Evolutionary conservation across 92 coral and sea anemone species (phyloP), one percentile per base, ranked within the genome.

Genomic region (Epizoanthus illoricatus): DNA sequence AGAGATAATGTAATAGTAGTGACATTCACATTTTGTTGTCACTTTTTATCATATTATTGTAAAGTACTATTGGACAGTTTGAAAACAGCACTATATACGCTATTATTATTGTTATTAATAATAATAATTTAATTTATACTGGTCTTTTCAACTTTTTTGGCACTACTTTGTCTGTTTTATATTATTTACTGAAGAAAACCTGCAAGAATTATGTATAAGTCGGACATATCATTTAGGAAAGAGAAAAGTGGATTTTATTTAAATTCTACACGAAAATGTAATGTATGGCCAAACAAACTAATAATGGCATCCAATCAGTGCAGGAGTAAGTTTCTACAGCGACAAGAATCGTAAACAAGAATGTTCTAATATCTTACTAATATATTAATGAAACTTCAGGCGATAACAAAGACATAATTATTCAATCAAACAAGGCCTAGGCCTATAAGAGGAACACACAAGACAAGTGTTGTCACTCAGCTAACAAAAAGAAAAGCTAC

Each of bases 311-410:
- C 3, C 56, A 11, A 52, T 74, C 19, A n/a, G 7, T 18, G 3
- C 67, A 18, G 58, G n/a, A n/a, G n/a, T 42, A 16, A 43, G 43
- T 78, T 78, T 76, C 81, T 76, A 76, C 81, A 76, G 82, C 55
- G 82, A 62, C 72, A 62, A 78, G 9, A 63, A 19, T 78, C 49
- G 49, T 20, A 64, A 63, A 20, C 61, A 63, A 78, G 71, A 78
- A 63, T 62, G 82, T 63, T n/a, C 7, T 54, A 20, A 43, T 78
- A 59, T 76, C 21, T 47, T 72, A 47, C 23, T 8, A 45, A 78
- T 13, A 20, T 45, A n/a, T 62, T 20, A 73, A 7, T 42, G 42
- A 42, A 43, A 20, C 15, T 42, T 62, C 19, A 39, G 58, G 10
- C 81, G 60, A 63, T 43, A 62, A 78, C 71, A 43, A 61, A 76